Conservation (phyloP, 2,113 vertebrate species). For the Calidris pugnax region DNA sequence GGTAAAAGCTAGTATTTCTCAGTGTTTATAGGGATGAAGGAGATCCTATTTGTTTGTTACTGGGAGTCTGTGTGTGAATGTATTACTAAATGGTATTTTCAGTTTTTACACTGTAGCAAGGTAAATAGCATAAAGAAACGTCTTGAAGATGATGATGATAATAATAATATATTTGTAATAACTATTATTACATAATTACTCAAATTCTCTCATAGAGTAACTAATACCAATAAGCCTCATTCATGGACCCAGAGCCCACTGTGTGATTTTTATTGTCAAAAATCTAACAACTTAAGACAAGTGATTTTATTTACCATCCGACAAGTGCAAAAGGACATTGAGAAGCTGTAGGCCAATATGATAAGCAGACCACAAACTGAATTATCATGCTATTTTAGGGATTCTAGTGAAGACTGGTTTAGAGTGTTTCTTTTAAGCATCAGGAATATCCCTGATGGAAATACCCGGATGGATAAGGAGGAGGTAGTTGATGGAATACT, state of each 20-base stretch:
- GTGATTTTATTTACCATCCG: not conserved
- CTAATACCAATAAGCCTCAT: not conserved
- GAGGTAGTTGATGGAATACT: not conserved
- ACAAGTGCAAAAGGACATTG: not conserved
- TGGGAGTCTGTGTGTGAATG: not conserved
- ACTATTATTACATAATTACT: not conserved
- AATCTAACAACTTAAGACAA: not conserved
- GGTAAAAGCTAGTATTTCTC: slow-evolving; percentile 28
- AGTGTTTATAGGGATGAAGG: not conserved
- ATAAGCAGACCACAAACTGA: not conserved
- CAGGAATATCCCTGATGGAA: not conserved
- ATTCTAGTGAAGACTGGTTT: not conserved
- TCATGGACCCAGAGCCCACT: not conserved
- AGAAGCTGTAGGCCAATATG: not conserved
- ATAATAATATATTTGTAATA: not conserved
- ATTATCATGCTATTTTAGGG: not conserved
- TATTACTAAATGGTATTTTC: not conserved
- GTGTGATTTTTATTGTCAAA: not conserved
- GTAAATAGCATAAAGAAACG: not conserved
- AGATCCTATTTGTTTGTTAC: not conserved
- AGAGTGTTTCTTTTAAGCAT: not conserved
- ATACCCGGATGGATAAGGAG: no score
- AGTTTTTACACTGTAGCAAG: not conserved
- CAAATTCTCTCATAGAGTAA: not conserved
- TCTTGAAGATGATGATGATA: not conserved